A percentile compares a stretch with the other conserved stretches of the same genome.
These are phyloP conservation scores for Amyelois transitella DNA, from an alignment of 1,140 invertebrate species.

Conservation along the genomic window DNA sequence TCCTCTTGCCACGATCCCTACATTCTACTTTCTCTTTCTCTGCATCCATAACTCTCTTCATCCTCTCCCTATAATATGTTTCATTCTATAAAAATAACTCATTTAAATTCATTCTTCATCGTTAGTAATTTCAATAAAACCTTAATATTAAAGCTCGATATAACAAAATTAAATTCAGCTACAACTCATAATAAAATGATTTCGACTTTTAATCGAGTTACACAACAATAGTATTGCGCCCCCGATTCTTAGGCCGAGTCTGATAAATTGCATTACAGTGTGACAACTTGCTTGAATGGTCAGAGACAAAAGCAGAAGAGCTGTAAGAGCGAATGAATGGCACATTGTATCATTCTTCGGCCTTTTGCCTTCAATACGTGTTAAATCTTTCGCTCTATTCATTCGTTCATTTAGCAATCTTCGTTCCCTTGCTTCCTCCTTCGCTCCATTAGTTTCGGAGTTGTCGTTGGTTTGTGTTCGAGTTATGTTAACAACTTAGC, in stretches of 20 bases:
- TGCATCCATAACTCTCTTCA: too few relatives aligned
- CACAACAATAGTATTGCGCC: too few relatives aligned
- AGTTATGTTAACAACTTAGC: neutral
- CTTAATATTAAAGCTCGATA: too few relatives aligned
- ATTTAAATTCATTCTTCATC: too few relatives aligned
- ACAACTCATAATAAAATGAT: too few relatives aligned
- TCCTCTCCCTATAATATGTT: too few relatives aligned
- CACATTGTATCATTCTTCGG: conserved; percentile 16
- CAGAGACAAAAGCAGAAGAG: conserved; percentile 17
- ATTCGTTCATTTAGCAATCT: neutral
- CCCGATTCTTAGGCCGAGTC: conserved; percentile 20
- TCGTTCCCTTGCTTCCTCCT: neutral
- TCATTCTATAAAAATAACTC: too few relatives aligned
- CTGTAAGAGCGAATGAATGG: conserved; percentile 12
- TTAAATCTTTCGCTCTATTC: conserved; percentile 9
- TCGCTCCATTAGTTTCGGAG: neutral
- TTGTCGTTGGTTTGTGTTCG: neutral
- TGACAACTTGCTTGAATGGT: conserved; percentile 27
- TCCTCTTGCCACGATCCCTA: too few relatives aligned
- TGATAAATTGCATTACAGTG: conserved; percentile 34
- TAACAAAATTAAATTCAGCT: too few relatives aligned
- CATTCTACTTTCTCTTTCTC: too few relatives aligned
- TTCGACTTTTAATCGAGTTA: too few relatives aligned
- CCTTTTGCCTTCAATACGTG: conserved; percentile 6
- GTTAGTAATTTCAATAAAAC: too few relatives aligned